These are phyloP conservation scores for Camponotus floridanus DNA, from an alignment of 1,140 invertebrate species.

Conservation along the genomic window DNA sequence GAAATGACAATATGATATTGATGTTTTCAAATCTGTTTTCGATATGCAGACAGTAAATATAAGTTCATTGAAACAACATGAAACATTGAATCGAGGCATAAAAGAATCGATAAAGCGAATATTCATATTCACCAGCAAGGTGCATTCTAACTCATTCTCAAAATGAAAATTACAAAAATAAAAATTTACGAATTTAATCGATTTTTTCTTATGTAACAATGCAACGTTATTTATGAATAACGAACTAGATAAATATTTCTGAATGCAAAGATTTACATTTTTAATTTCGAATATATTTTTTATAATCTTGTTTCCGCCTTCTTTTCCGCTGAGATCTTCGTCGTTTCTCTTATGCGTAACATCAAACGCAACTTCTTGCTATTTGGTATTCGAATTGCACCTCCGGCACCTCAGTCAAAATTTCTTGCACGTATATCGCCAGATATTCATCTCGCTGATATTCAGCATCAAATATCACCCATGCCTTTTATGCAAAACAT, in stretches of 20 bases:
- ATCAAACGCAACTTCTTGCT: constrained; percentile 33
- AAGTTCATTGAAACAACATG: constrained; percentile 4
- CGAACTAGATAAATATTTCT: constrained; percentile 42
- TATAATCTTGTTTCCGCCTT: background rate
- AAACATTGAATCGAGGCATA: constrained; percentile 1
- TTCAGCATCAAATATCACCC: constrained; percentile 76
- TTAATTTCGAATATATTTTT: constrained; percentile 21
- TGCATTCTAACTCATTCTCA: constrained; percentile 11
- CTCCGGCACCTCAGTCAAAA: constrained; percentile 72
- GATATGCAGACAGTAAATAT: background rate
- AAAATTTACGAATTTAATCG: background rate
- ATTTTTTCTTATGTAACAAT: constrained; percentile 6
- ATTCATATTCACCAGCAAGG: background rate
- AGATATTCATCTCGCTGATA: constrained; percentile 70
- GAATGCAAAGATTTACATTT: background rate
- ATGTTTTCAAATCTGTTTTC: constrained; percentile 14
- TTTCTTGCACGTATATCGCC: constrained; percentile 77
- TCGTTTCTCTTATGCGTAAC: constrained; percentile 33
- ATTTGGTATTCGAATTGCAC: constrained; percentile 79
- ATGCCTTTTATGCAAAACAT: constrained; percentile 79
- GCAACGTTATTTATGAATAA: constrained; percentile 37
- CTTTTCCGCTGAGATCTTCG: background rate
- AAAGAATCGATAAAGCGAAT: constrained; percentile 19
- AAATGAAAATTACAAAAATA: constrained; percentile 24
- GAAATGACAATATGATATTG: background rate